Percentiles rank a stretch among this genome's conserved stretches.
These are phyloP conservation scores for Lophura swinhoii DNA, from an alignment of 2,797 vertebrate species.

Conservation along the genomic window DNA sequence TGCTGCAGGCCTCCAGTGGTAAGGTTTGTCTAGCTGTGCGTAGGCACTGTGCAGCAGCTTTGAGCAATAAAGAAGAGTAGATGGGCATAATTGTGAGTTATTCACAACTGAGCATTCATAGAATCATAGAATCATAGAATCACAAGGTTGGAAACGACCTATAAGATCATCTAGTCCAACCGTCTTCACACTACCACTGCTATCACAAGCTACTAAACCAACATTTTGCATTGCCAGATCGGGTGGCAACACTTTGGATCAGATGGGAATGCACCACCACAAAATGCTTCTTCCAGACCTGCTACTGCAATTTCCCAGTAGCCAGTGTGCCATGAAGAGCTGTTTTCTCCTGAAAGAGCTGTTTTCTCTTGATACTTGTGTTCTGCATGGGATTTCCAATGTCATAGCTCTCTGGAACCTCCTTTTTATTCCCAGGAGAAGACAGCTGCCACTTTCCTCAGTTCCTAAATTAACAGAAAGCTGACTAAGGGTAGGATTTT, in stretches of 20 bases:
- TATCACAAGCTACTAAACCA: no score
- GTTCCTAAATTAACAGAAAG: neutral
- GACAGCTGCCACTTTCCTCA: neutral
- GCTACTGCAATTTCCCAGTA: neutral
- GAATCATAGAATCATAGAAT: no score
- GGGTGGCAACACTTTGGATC: rapidly evolving
- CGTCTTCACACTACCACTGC: no score
- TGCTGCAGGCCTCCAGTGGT: no score
- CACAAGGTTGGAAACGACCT: no score
- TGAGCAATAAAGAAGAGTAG: neutral
- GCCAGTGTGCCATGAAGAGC: neutral
- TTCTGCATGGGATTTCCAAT: neutral
- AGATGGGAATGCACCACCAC: neutral
- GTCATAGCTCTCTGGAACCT: neutral
- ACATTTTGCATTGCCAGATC: rapidly evolving
- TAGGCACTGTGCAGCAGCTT: neutral
- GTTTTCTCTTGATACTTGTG: neutral
- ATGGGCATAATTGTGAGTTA: rapidly evolving
- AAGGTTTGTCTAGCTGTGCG: neutral
- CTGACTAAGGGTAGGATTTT: neutral
- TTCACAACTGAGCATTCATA: neutral
- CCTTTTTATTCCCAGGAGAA: neutral
- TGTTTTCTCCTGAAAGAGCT: neutral
- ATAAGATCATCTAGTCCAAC: no score
- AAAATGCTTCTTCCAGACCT: neutral